phyloP scores from a whole-genome alignment of 2,888 invertebrate genomes.

The Siphonodentalium dalli region DNA sequence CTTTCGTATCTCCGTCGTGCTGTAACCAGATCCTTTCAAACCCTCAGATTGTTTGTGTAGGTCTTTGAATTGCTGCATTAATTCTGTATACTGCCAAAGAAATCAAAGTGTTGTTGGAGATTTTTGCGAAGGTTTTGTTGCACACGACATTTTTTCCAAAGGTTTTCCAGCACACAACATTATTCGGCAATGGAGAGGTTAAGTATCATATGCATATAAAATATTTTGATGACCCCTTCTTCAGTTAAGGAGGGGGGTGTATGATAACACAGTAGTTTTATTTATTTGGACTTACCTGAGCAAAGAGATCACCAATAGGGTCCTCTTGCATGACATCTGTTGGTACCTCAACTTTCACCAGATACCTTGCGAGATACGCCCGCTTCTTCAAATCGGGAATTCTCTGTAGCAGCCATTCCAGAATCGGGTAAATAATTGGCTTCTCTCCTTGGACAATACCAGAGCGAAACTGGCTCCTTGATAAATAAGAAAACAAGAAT shows the following conservation, averaged over 20 bases:
- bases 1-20: constrained; percentile 80
- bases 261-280: too few relatives aligned
- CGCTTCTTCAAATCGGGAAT: constrained; percentile 79
- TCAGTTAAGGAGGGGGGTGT: too few relatives aligned
- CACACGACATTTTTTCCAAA: too few relatives aligned
- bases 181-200: too few relatives aligned
- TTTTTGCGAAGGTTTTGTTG: too few relatives aligned
- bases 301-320: constrained; percentile 75
- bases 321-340: constrained; percentile 78
- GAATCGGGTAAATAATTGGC: constrained; percentile 77
- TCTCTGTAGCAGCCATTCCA: constrained; percentile 81
- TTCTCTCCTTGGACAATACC: constrained; percentile 78
- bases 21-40: constrained; percentile 72
- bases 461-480: constrained; percentile 71
- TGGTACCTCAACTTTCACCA: constrained; percentile 76
- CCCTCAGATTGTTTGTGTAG: constrained; percentile 77
- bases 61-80: constrained; percentile 83
- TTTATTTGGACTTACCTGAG: constrained; percentile 66
- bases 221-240: too few relatives aligned
- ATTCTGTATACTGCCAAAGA: constrained; percentile 72
- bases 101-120: not conserved
- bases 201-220: too few relatives aligned
- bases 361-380: constrained; percentile 79
- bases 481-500: constrained; percentile 9
- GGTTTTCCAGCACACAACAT: too few relatives aligned